Evolutionary conservation across 2,888 invertebrate species (phyloP).

Genomic region (Dolichomitus sp.): DNA sequence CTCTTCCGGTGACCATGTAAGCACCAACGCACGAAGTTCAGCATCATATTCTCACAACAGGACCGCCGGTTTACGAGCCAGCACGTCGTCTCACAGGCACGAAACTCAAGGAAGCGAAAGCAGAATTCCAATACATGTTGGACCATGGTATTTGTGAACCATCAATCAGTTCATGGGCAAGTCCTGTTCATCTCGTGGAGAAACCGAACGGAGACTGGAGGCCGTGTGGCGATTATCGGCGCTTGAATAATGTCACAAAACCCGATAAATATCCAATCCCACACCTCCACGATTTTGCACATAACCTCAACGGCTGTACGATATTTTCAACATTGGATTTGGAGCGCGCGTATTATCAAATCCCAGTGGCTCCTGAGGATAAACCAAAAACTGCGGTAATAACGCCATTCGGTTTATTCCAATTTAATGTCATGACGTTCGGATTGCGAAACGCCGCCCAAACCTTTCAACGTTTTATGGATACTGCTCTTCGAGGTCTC

Average conservation of each 20-base stretch:
- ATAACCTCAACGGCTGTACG: not conserved
- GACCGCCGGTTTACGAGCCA: constrained; percentile 28
- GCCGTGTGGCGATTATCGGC: constrained; percentile 40
- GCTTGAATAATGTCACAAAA: not conserved
- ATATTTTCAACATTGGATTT: constrained; percentile 45
- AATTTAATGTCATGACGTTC: constrained; percentile 64
- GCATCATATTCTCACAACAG: constrained; percentile 33
- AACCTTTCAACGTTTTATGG: constrained; percentile 58
- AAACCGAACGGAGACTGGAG: constrained; percentile 42
- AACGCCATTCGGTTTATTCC: constrained; percentile 76
- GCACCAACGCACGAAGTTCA: constrained; percentile 45
- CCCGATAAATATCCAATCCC: constrained; percentile 45
- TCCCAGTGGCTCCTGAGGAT: constrained; percentile 68
- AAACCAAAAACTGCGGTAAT: constrained; percentile 75
- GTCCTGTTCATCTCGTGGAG: constrained; percentile 37
- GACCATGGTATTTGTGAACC: constrained; percentile 24
- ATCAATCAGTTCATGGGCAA: constrained; percentile 32
- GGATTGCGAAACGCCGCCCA: constrained; percentile 72
- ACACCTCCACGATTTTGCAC: constrained; percentile 2
- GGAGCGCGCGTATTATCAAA: constrained; percentile 56
- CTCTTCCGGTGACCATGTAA: not conserved
- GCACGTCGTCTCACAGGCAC: constrained; percentile 30
- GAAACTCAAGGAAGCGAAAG: not conserved
- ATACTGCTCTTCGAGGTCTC: constrained; percentile 26
- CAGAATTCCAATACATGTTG: constrained; percentile 36